Conservation (phyloP, 1,140 invertebrate genomes). For the Solen grandis region DNA sequence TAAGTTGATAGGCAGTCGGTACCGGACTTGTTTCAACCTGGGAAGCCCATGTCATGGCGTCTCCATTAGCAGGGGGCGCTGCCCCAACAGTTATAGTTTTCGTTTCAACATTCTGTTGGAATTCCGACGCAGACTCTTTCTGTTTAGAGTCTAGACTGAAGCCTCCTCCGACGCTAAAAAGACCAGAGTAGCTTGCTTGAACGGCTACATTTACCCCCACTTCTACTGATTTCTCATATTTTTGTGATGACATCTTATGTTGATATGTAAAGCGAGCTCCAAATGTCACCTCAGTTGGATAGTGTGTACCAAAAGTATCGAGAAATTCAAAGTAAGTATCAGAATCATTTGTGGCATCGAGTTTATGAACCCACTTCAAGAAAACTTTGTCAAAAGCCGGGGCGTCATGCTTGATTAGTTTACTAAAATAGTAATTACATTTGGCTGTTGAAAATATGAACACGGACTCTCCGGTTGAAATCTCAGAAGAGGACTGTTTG, state of each 20-base stretch:
- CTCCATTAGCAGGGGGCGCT: slow-evolving; percentile 11
- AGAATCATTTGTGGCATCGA: background rate
- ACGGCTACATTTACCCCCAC: background rate
- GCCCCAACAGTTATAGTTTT: slow-evolving; percentile 8
- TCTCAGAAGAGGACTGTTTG: background rate
- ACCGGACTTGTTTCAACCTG: background rate
- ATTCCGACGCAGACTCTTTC: too few relatives aligned
- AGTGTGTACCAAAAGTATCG: slow-evolving; percentile 10
- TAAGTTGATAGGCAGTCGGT: background rate
- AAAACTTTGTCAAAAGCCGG: background rate
- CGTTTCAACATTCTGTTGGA: background rate
- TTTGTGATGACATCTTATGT: slow-evolving; percentile 5
- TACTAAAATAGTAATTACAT: slow-evolving; percentile 19
- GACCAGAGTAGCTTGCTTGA: background rate
- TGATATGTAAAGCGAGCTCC: slow-evolving; percentile 3
- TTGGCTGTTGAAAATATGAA: background rate
- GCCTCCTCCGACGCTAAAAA: background rate
- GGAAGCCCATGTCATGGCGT: slow-evolving; percentile 18
- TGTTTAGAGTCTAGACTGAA: background rate
- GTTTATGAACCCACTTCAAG: background rate
- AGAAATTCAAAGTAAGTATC: slow-evolving; percentile 2
- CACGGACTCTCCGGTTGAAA: background rate
- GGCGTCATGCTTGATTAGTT: background rate
- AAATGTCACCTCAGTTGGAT: slow-evolving; percentile 5
- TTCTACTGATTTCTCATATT: background rate